phyloP scores from a whole-genome alignment of 1,140 invertebrate species.

The Caenorhabditis briggsae region DNA sequence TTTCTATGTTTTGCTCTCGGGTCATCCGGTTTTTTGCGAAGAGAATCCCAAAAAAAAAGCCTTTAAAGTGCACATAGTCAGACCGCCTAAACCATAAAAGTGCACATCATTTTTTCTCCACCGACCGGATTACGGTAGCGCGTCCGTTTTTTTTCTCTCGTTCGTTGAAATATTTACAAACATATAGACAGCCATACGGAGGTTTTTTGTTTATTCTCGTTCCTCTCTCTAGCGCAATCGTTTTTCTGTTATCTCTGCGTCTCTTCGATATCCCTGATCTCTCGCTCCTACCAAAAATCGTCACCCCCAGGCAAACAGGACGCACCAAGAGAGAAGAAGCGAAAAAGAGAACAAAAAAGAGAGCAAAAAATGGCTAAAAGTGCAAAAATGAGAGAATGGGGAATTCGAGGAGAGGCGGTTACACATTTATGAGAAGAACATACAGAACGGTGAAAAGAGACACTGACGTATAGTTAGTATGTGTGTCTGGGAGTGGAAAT shows the following conservation, averaged over 20 bases:
- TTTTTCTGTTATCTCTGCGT: neutral
- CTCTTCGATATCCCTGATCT: neutral
- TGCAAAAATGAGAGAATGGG: slow-evolving; percentile 25
- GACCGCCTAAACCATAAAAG: neutral
- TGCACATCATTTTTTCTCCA: neutral
- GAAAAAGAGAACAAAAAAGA: neutral
- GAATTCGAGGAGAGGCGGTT: neutral
- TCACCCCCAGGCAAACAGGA: slow-evolving; percentile 55
- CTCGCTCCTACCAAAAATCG: neutral
- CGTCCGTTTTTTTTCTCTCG: neutral
- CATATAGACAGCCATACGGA: slow-evolving; percentile 7
- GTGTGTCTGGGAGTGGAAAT: neutral
- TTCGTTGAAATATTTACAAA: neutral
- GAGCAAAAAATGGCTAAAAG: slow-evolving; percentile 49
- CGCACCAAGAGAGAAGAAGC: neutral
- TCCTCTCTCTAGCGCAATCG: slow-evolving; percentile 4
- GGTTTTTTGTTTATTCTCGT: neutral
- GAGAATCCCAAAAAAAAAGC: slow-evolving; percentile 11
- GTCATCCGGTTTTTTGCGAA: slow-evolving; percentile 19
- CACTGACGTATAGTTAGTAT: slow-evolving; percentile 24
- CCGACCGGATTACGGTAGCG: slow-evolving; percentile 11
- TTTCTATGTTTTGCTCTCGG: neutral
- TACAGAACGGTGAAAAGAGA: neutral
- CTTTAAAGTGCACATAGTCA: neutral
- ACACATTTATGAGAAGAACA: neutral